Base-by-base conservation (phyloP, 2,888 invertebrate genomes). In the Xestia rhomboidea region DNA sequence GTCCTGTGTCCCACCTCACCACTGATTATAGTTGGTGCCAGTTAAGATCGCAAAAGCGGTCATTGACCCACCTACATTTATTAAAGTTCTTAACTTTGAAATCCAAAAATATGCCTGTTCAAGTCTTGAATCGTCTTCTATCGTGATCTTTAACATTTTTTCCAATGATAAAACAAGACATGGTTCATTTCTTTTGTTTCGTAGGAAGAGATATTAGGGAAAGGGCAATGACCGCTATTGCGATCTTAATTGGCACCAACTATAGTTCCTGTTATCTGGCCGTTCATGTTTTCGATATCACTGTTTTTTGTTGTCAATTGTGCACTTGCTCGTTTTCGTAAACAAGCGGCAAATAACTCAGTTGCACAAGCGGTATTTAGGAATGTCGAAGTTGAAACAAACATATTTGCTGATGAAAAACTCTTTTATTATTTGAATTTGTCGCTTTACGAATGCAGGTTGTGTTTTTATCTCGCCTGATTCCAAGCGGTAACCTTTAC, bases 331-430 rank as follows among this genome's bases (percentile, higher is more conserved):
- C 24, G 62, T 62, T 62, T 34, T 34, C 11, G 34, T 34, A 34
- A 10, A 62, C 24, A 46, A 68, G n/a, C 10, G 7, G 44, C 46
- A 68, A 49, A 15, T 18, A 38, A 54, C 51, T 82, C 64, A 68
- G 57, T 30, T 75, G 38, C 13, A 13, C 38, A 63, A 64, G 7
- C 54, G 60, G 24, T 41, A 60, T 76, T 57, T 51, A 69, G 30
- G 34, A 13, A 74, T 34, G 44, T 24, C 4, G 4, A 66, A 46
- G 51, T 70, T 64, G 30, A 4, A 38, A 1, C 24, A 38, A 27
- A 74, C 46, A 24, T 18, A 41, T 46, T 38, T n/a, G 57, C 51
- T n/a, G 34, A 49, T 66, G 8, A 24, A 15, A 2, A 11, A 15
- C 4, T 7, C 46, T 64, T 27, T 30, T 18, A 8, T 69, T 69